Evolutionary conservation across 1,140 invertebrate species (phyloP).

Genomic region (Carposina sasakii): DNA sequence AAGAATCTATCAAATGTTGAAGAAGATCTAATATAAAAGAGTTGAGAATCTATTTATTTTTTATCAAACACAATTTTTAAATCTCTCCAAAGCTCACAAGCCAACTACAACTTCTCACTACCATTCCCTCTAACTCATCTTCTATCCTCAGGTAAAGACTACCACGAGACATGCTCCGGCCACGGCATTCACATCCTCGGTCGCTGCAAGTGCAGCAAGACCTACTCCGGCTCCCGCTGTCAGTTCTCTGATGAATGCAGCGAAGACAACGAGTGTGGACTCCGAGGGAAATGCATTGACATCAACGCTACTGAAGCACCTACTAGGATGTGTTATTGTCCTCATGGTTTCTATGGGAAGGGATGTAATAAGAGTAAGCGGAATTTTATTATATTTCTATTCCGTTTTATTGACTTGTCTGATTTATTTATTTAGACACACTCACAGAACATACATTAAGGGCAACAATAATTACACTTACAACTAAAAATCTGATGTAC

Average conservation of each 20-base stretch:
- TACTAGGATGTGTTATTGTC: constrained; percentile 90
- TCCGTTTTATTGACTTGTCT: too few relatives aligned
- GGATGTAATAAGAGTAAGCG: constrained; percentile 85
- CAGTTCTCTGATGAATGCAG: constrained; percentile 90
- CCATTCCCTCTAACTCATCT: background rate
- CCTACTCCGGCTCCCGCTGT: constrained; percentile 86
- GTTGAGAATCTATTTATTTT: too few relatives aligned
- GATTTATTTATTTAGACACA: too few relatives aligned
- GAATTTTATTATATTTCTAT: too few relatives aligned
- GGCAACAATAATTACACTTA: too few relatives aligned
- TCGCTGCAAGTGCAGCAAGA: constrained; percentile 86
- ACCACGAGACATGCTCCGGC: constrained; percentile 86
- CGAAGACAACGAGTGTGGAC: constrained; percentile 87
- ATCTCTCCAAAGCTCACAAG: too few relatives aligned
- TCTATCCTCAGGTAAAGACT: constrained; percentile 75
- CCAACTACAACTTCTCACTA: too few relatives aligned
- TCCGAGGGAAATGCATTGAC: constrained; percentile 88
- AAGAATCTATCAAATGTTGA: too few relatives aligned
- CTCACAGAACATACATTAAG: too few relatives aligned
- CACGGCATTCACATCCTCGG: constrained; percentile 85
- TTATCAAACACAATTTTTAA: too few relatives aligned
- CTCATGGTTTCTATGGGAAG: constrained; percentile 87
- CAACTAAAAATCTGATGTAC: too few relatives aligned
- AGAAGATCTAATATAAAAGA: too few relatives aligned
- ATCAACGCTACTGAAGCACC: constrained; percentile 85